Evolutionary conservation across 2,797 vertebrate genomes (phyloP).

Genomic region (Oceanodroma leucorhoa): DNA sequence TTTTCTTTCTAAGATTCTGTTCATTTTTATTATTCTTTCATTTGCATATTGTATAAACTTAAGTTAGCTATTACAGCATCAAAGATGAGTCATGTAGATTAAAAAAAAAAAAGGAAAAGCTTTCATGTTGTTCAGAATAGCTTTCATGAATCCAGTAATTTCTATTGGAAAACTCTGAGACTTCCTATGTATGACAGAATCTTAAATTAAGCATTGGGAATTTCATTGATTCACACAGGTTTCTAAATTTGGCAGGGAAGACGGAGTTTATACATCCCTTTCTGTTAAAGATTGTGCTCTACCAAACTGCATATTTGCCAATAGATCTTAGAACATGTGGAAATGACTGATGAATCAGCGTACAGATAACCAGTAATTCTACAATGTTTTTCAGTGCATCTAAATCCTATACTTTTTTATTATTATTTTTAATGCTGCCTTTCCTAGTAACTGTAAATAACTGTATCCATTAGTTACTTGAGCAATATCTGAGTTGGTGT

Average conservation of each 20-base stretch:
- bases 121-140: neutral
- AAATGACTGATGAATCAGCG: neutral
- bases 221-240: neutral
- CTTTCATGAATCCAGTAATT: neutral
- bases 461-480: neutral
- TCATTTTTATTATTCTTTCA: conserved; percentile 11
- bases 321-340: neutral
- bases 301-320: neutral
- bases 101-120: neutral
- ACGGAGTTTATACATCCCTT: neutral
- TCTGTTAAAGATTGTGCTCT: neutral
- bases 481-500: neutral
- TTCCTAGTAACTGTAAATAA: neutral
- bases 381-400: neutral
- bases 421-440: neutral
- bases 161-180: neutral
- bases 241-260: neutral
- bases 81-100: neutral
- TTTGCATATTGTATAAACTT: neutral
- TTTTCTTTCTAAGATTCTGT: neutral
- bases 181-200: neutral
- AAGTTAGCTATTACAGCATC: neutral
- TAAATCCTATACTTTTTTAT: neutral
- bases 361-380: neutral
- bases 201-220: neutral